Base-by-base conservation (phyloP, 2,888 invertebrate genomes). In the Cephus pygmeus region DNA sequence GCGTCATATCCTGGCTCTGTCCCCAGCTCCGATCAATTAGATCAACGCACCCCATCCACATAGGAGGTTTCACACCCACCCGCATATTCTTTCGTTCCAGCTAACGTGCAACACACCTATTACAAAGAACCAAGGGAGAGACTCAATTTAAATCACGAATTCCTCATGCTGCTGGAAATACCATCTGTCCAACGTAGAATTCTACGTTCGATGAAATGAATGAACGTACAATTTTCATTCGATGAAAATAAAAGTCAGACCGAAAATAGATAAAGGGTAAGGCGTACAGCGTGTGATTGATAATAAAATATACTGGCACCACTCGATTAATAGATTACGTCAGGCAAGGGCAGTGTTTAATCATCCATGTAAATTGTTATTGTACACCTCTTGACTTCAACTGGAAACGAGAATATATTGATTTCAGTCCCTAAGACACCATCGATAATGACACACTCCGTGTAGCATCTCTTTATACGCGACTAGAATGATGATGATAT, bases 1-100 rank as follows among this genome's bases (percentile, higher is more conserved):
- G 88, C 90, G 91, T 91, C 91, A 91, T 87, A 91, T 91, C 91
- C 91, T 90, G 86, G 88, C 86, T 85, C 82, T 81, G 87, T 87
- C 88, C 87, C 88, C 85, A 87, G 81, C 83, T 80, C 79, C 77
- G 83, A 90, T 89, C 89, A 90, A 90, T 91, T 90, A 90, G 87
- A 90, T 90, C 88, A 90, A 82, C 84, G 83, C 89, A 88, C 88
- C 90, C 90, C 83, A 86, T 83, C 82, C 83, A 81, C 81, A 78
- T 80, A 83, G 85, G 79, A 76, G 82, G 84, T 85, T 85, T 88
- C 87, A 84, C 88, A 88, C 86, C 86, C 83, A 85, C 85, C 85
- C 83, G 82, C 83, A 75, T 83, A 79, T 79, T 76, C 76, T 77
- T 79, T 79, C 80, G 80, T 84, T 85, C 82, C 83, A 83, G 87